Evolutionary conservation across 2,113 vertebrate genomes (phyloP), one percentile per base, ranked within the genome.

Genomic region (Crotalus tigris): DNA sequence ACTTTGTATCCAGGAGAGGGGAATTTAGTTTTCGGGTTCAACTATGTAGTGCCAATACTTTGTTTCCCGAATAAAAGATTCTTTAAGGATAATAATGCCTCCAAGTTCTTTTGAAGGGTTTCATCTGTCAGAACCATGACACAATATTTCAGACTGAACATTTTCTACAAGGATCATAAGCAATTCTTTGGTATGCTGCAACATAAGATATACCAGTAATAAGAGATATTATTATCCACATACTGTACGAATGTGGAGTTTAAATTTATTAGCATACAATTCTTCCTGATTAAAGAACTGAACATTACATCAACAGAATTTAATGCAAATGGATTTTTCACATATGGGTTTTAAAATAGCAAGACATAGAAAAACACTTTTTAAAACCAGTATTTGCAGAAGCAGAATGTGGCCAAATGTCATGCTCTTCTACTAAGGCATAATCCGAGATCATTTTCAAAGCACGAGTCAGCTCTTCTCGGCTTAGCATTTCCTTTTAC

Each of bases 181-280:
- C 44, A 19, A 90, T 11, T 90, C 5, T 61, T 61, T 46, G 1
- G 24, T 51, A 69, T 44, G 15, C 1, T 26, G 29, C 9, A 64
- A 90, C 15, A n/a, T 51, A n/a, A 8, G 3, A n/a, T 53, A n/a
- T 55, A 29, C 46, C 61, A 33, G 15, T 17, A 90, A 21, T 49
- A 33, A 69, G 44, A 51, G 15, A 39, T 81, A 92, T 91, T 75
- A 88, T 46, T 69, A 44, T 49, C 12, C 2, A 87, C 55, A 89
- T 11, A 89, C 15, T 58, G 33, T 17, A 88, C 1, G 54, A 51
- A 29, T 91, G 89, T 24, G 21, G 49, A 6, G 88, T 21, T 8
- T 92, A 24, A 92, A 93, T 96, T 94, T 89, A 93, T 8, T 89
- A 54, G 10, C 17, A 64, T 51, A 88, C 92, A 3, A 54, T 93